Evolutionary conservation across 2,888 invertebrate species (phyloP), one percentile per base, ranked within the genome.

Genomic region (Limnephilus marmoratus): DNA sequence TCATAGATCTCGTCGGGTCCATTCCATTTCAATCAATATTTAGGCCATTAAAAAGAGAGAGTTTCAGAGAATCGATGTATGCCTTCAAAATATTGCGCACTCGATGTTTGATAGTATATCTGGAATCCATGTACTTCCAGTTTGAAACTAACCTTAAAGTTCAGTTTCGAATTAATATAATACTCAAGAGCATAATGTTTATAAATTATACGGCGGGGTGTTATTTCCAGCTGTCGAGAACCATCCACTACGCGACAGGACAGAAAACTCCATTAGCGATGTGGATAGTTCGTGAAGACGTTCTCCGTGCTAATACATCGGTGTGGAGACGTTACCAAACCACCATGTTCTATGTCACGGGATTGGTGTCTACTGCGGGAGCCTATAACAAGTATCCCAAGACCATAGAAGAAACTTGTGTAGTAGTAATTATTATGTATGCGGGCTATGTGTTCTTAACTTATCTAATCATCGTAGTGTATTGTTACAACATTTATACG

Each of bases 311-410:
- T 15, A 81, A 88, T 13, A 31, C 83, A 3, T 24, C 89, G 0
- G 41, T 87, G n/a, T 91, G 88, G 89, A 29, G 13, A n/a, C 90
- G 86, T 68, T 93, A 92, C 81, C 49, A n/a, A 81, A 93, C 85
- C 18, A 93, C 91, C 3, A n/a, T 93, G 13, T 93, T 81, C 68
- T 92, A 81, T 41, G 91, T 91, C 3, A 90, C 90, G 24, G 93
- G 92, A 29, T 80, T 93, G 5, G 15, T 93, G 18, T 82, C 91
- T 2, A 85, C 93, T 31, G 85, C 93, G 18, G 93, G 93, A 18
- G 12, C 31, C 34, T 41, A 91, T 15, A 53, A 92, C 81, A 85
- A 81, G 15, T 18, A 37, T 41, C 88, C 83, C 18, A 68, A 85
- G 13, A 49, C 37, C 53, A 29, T 45, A 29, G 88, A 83, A 45